Percentiles rank a stretch among this genome's conserved stretches.
phyloP scores from a whole-genome alignment of 2,888 invertebrate genomes.

The Labia minor region DNA sequence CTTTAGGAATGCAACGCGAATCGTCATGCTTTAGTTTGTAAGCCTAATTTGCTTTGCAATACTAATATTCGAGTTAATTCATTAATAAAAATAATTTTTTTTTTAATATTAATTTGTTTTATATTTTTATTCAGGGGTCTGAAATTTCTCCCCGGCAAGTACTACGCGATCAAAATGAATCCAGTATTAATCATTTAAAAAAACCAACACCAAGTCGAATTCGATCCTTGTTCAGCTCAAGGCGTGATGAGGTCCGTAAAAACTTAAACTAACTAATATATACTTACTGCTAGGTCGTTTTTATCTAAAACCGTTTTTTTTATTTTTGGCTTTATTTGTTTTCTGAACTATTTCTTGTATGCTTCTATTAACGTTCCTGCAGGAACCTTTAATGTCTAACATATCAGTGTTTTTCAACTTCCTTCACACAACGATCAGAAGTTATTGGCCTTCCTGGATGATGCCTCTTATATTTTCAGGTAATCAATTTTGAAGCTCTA shows the following conservation, averaged over 20 bases:
- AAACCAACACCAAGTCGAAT: conserved; percentile 2
- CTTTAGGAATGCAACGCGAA: too few relatives aligned
- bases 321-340: too few relatives aligned
- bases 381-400: background rate
- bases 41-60: too few relatives aligned
- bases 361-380: conserved; percentile 13
- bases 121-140: background rate
- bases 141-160: conserved; percentile 3
- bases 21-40: too few relatives aligned
- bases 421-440: background rate
- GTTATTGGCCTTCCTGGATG: background rate
- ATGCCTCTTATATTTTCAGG: background rate
- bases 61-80: too few relatives aligned
- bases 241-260: background rate
- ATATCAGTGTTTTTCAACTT: conserved; percentile 8
- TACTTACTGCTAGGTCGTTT: background rate
- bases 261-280: background rate
- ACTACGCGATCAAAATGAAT: background rate
- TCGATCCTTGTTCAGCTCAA: background rate
- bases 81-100: too few relatives aligned
- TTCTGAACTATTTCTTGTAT: background rate
- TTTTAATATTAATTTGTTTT: background rate
- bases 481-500: background rate
- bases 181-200: background rate
- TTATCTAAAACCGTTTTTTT: too few relatives aligned